Percentiles rank a stretch among this genome's conserved stretches.
Conservation (phyloP, 64 coral and sea anemone species). For the Montipora cactus region DNA sequence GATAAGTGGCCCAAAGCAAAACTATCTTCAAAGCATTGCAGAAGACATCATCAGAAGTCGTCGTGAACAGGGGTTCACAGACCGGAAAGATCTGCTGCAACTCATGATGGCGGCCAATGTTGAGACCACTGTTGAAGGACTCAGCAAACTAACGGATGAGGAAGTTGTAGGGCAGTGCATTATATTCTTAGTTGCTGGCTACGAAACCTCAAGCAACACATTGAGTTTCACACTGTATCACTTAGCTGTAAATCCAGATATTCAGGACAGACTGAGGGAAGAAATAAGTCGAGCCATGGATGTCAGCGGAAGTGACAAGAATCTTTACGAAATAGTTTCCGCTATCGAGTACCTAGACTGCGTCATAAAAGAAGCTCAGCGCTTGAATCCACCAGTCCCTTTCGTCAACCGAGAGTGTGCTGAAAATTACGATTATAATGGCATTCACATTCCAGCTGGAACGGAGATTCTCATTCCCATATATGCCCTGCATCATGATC, state of each 20-base stretch:
- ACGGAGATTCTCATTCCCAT: conserved; percentile 60
- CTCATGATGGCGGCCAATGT: conserved; percentile 35
- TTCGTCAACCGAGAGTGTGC: conserved; percentile 32
- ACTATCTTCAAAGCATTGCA: not conserved
- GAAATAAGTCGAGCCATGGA: conserved; percentile 38
- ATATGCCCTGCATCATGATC: conserved; percentile 66
- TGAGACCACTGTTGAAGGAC: not conserved
- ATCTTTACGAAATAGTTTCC: conserved; percentile 39
- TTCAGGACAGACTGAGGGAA: conserved; percentile 44
- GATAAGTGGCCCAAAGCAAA: not conserved
- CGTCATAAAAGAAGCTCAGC: conserved; percentile 61
- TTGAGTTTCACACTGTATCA: conserved; percentile 19
- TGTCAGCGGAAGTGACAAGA: conserved; percentile 7
- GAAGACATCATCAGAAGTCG: conserved; percentile 16
- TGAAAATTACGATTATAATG: conserved; percentile 50
- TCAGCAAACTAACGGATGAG: conserved; percentile 34
- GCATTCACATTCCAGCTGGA: conserved; percentile 62
- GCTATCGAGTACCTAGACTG: conserved; percentile 71
- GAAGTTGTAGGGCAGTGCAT: conserved; percentile 31
- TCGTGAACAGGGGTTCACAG: not conserved
- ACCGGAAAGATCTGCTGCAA: conserved; percentile 29
- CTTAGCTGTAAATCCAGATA: conserved; percentile 21
- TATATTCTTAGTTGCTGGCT: conserved; percentile 34
- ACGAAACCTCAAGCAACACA: conserved; percentile 54
- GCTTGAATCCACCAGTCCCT: conserved; percentile 43